Conservation (phyloP, 2,797 vertebrate genomes). For the Halcyon leucocephala region DNA sequence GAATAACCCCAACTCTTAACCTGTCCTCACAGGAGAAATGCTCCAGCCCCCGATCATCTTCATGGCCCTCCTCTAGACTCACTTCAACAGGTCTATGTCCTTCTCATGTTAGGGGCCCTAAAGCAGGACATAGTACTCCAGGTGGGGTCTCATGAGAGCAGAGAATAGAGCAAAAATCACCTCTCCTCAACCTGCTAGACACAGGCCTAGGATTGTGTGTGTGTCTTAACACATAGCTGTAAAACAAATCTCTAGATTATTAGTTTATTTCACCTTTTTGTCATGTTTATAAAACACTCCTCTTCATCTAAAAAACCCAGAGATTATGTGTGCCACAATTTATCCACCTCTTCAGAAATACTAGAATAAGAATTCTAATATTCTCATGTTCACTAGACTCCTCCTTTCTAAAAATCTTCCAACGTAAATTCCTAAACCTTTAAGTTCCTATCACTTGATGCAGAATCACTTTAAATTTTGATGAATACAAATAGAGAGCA, state of each 20-base stretch:
- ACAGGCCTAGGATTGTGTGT: not conserved
- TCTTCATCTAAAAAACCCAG: not conserved
- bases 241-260: not conserved
- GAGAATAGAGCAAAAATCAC: not conserved
- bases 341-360: not conserved
- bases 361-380: not conserved
- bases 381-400: not conserved
- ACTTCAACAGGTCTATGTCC: not conserved
- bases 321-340: fast-evolving
- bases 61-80: not conserved
- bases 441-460: fast-evolving
- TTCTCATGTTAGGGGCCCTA: not conserved
- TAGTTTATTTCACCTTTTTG: not conserved
- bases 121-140: not conserved
- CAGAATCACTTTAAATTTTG: not conserved
- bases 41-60: not conserved
- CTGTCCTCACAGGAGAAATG: not conserved
- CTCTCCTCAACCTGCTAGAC: not conserved
- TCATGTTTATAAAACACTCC: not conserved
- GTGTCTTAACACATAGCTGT: fast-evolving
- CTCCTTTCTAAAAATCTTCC: not conserved
- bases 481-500: not conserved
- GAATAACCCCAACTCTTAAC: not conserved
- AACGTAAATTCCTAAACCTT: not conserved
- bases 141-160: not conserved